Evolutionary conservation across 2,113 vertebrate genomes (phyloP), one percentile per base, ranked within the genome.

Genomic region (Cnemophilus loriae): DNA sequence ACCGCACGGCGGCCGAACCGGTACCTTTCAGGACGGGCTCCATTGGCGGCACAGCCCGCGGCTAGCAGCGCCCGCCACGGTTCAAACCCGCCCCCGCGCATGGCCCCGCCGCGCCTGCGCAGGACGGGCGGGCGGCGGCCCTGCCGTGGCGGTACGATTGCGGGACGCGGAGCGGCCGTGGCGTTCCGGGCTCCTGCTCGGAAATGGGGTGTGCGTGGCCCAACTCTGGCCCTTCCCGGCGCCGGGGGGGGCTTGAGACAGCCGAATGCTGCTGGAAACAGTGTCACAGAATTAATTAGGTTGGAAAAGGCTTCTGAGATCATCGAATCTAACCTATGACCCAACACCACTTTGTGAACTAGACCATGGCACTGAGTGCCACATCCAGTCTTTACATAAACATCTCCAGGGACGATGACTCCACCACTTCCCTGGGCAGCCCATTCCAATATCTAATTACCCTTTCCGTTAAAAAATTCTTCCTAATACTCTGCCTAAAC

Each of bases 1-100:
- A 7, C 10, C 30, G 13, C 35, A 9, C 4, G n/a, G 49, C 18
- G 4, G 26, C 9, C 28, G 6, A 35, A 59, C 37, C 53, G 9
- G 28, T 95, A 95, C 95, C 95, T 96, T 61, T 57, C 67, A 96
- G 71, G 7, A 90, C 20, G 24, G 67, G 53, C 90, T 94, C 92
- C 95, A 96, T 96, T 10, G 19, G 42, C 79, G 1, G 3, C 33
- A 4, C 39, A 4, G 22, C 26, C 3, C 39, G 24, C 21, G 4
- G 1, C 5, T 22, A 13, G 50, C 35, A 18, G 2, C 13, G 21
- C 85, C 82, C 92, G 94, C 90, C 87, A 60, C 87, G 8, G 21
- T 91, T 96, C 41, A 84, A 95, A 94, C 11, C 11, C 56, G 30
- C 68, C 67, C 2, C 75, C 50, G 6, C 57, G 19, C 13, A 3